Percentiles rank a stretch among this genome's conserved stretches.
phyloP scores from a whole-genome alignment of 2,888 invertebrate species.

The Metopia argyrocephala region DNA sequence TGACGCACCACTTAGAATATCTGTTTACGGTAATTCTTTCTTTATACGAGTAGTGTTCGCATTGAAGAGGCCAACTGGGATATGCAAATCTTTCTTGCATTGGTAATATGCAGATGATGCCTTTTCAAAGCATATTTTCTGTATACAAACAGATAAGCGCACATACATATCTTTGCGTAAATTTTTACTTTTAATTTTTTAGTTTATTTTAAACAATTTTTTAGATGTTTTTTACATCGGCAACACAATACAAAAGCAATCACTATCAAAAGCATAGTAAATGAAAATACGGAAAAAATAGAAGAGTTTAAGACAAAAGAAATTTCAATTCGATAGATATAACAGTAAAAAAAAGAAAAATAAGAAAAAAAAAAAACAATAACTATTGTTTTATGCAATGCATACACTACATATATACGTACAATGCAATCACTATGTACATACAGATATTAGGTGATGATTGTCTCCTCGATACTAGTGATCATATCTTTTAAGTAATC shows the following conservation, averaged over 20 bases:
- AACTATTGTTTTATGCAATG: constrained; percentile 27
- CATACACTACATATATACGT: not conserved
- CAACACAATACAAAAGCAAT: constrained; percentile 61
- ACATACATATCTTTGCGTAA: constrained; percentile 2
- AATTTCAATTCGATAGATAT: constrained; percentile 60
- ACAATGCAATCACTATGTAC: not conserved
- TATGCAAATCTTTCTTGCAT: constrained; percentile 21
- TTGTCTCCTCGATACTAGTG: too few relatives aligned
- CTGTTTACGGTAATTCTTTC: too few relatives aligned
- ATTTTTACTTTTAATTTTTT: constrained; percentile 22
- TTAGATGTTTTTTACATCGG: constrained; percentile 50
- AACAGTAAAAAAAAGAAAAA: constrained; percentile 46
- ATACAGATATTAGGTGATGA: too few relatives aligned
- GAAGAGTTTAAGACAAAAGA: constrained; percentile 66
- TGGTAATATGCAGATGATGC: constrained; percentile 40
- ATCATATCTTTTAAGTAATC: too few relatives aligned
- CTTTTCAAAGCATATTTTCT: not conserved
- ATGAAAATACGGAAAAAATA: constrained; percentile 42
- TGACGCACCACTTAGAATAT: too few relatives aligned
- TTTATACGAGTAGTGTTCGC: too few relatives aligned
- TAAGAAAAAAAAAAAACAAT: constrained; percentile 50
- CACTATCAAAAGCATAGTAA: constrained; percentile 59
- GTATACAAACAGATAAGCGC: not conserved
- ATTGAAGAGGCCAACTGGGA: not conserved
- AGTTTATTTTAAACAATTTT: constrained; percentile 31